Conservation (phyloP, 2,888 invertebrate genomes). For the Theodoxus fluviatilis region DNA sequence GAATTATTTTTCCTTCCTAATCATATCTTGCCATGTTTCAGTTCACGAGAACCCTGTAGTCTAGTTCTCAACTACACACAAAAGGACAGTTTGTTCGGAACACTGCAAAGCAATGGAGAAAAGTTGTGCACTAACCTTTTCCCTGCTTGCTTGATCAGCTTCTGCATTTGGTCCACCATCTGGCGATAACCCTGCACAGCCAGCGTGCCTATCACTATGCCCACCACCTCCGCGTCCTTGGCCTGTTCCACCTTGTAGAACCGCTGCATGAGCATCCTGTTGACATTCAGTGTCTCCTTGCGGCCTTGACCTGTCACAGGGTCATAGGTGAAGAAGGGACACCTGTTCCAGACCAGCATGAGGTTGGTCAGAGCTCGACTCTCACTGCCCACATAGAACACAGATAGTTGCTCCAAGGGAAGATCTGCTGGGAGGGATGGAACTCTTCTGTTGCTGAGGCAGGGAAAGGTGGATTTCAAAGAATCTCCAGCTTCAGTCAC, state of each 20-base stretch:
- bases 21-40: no score
- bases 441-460: conserved; percentile 46
- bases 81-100: no score
- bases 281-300: conserved; percentile 55
- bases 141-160: conserved; percentile 76
- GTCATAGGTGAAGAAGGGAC: conserved; percentile 63
- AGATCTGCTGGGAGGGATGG: conserved; percentile 33
- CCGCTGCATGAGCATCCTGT: conserved; percentile 78
- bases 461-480: no score
- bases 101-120: no score
- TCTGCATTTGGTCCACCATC: conserved; percentile 78
- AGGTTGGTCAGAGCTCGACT: conserved; percentile 74
- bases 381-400: conserved; percentile 75
- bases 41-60: no score
- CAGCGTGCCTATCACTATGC: conserved; percentile 89
- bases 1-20: no score
- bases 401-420: conserved; percentile 69
- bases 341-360: conserved; percentile 64
- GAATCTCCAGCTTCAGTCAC: no score
- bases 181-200: conserved; percentile 78
- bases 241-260: conserved; percentile 87
- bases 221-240: conserved; percentile 86
- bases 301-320: conserved; percentile 45
- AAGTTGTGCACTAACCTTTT: no score
- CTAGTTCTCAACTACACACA: no score